A percentile compares a stretch with the other conserved stretches of the same genome.
phyloP scores from a whole-genome alignment of 1,140 invertebrate genomes.

The Scaptomyza graminum region DNA sequence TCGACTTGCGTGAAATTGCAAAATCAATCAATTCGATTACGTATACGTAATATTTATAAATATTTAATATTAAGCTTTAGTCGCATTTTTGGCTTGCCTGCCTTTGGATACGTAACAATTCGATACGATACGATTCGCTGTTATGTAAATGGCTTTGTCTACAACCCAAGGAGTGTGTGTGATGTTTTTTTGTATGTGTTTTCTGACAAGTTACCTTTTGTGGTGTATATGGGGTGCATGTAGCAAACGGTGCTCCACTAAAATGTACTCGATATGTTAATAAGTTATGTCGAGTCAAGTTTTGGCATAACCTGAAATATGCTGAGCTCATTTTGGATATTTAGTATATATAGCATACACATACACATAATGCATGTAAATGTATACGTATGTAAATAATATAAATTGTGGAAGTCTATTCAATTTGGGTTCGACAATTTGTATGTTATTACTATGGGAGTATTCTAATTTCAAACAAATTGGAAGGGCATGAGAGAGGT shows the following conservation, averaged over 20 bases:
- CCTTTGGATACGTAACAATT: conserved; percentile 9
- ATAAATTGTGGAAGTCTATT: conserved; percentile 10
- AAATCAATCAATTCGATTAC: conserved; percentile 80
- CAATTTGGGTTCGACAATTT: conserved; percentile 25
- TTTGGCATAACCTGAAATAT: conserved; percentile 29
- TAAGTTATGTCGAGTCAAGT: conserved; percentile 52
- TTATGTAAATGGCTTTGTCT: conserved; percentile 62
- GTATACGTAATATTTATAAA: conserved; percentile 78
- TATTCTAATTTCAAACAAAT: conserved; percentile 5
- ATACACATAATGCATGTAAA: not conserved
- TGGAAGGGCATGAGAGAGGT: not conserved
- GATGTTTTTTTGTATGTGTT: conserved; percentile 15
- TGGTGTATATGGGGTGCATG: not conserved
- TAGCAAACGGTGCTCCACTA: conserved; percentile 3
- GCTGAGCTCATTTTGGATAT: conserved; percentile 42
- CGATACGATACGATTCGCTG: conserved; percentile 24
- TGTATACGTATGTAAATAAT: not conserved
- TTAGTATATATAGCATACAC: not conserved
- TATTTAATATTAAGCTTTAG: conserved; percentile 71
- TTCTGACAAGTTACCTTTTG: conserved; percentile 4
- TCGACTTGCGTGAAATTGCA: conserved; percentile 71
- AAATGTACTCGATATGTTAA: conserved; percentile 57
- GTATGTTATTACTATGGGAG: not conserved
- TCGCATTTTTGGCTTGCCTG: conserved; percentile 36
- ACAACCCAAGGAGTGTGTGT: conserved; percentile 1